Conservation (phyloP, 1,140 invertebrate species). For the Drosophila mayri region DNA sequence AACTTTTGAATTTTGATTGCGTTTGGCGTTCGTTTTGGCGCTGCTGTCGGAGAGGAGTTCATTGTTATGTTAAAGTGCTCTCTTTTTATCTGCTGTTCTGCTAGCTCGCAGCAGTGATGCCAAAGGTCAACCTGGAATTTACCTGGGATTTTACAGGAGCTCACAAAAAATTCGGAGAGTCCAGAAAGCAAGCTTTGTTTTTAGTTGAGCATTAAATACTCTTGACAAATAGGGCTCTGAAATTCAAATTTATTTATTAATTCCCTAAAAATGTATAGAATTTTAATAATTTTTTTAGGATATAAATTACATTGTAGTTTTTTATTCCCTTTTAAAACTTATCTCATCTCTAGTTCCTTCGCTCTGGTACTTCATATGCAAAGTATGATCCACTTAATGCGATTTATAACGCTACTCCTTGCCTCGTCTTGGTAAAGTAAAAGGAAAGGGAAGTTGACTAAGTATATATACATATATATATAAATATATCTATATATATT, state of each 20-base stretch:
- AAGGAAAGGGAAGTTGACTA: conserved; percentile 19
- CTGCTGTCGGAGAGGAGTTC: conserved; percentile 34
- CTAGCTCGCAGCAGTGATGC: conserved; percentile 7
- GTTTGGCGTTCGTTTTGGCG: conserved; percentile 45
- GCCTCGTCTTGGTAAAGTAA: background rate
- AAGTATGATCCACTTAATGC: conserved; percentile 82
- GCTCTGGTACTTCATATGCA: conserved; percentile 73
- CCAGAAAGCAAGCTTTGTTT: too few species aligned
- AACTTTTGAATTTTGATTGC: conserved; percentile 83
- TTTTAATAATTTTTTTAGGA: background rate
- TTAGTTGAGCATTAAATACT: too few species aligned
- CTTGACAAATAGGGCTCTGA: too few species aligned
- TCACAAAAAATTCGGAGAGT: too few species aligned
- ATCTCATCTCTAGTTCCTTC: conserved; percentile 9
- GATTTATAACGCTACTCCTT: conserved; percentile 71
- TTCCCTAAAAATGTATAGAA: background rate
- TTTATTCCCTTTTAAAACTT: background rate
- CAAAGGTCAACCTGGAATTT: background rate
- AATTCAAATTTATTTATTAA: too few species aligned
- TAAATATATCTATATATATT: conserved; percentile 58
- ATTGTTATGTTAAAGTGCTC: conserved; percentile 63
- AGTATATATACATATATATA: conserved; percentile 8
- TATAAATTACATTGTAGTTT: background rate
- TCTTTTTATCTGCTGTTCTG: conserved; percentile 60
- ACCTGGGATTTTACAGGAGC: background rate